Conservation (phyloP, 1,140 invertebrate genomes). For the Steinernema feltiae region DNA sequence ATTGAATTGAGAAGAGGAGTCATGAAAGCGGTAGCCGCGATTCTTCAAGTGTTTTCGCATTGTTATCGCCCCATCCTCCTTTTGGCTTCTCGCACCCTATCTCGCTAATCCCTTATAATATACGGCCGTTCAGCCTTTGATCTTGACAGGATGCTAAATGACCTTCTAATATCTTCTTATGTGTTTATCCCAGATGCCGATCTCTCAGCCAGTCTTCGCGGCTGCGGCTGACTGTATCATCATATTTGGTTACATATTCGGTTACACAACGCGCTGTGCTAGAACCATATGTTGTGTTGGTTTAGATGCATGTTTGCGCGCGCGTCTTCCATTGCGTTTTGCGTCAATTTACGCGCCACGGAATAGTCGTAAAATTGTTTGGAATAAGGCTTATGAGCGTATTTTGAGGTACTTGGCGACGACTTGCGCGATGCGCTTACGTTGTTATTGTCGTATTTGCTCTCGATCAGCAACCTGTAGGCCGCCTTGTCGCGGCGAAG, state of each 20-base stretch:
- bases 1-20: too few relatives aligned
- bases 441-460: not conserved
- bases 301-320: slow-evolving; percentile 2
- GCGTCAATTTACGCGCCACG: not conserved
- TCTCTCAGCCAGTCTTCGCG: not conserved
- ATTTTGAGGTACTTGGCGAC: not conserved
- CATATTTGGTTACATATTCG: too few relatives aligned
- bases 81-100: not conserved
- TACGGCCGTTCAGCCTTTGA: not conserved
- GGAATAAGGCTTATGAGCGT: not conserved
- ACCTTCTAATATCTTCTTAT: not conserved
- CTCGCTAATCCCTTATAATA: not conserved
- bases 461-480: not conserved
- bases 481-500: not conserved
- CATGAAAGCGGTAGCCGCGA: not conserved
- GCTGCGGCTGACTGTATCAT: too few relatives aligned
- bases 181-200: not conserved
- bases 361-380: not conserved
- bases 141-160: not conserved
- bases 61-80: not conserved
- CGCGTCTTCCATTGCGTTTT: not conserved
- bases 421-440: not conserved
- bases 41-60: not conserved
- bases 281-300: slow-evolving; percentile 2
- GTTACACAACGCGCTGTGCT: not conserved